phyloP scores from a whole-genome alignment of 2,888 invertebrate species.

The Mesorhabditis sp. region DNA sequence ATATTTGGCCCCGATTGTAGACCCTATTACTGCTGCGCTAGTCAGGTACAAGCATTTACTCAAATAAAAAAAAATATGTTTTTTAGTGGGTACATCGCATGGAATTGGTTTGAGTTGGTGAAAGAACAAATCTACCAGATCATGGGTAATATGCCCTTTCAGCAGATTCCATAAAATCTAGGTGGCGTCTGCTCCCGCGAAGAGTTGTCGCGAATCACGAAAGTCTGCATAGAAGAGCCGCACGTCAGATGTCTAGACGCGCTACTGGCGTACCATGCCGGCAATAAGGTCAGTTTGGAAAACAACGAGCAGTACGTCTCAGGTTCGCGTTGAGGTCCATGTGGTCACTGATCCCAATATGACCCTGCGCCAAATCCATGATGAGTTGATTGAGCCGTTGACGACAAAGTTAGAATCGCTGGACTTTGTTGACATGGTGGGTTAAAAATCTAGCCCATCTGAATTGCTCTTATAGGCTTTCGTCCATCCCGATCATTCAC shows the following conservation, averaged over 20 bases:
- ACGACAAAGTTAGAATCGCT: slow-evolving; percentile 60
- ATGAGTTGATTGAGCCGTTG: slow-evolving; percentile 49
- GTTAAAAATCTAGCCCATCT: neutral
- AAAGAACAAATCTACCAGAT: slow-evolving; percentile 25
- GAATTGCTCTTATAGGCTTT: neutral
- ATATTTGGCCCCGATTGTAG: slow-evolving; percentile 53
- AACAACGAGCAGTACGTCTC: neutral
- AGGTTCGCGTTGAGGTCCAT: slow-evolving; percentile 45
- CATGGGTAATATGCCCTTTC: slow-evolving; percentile 17
- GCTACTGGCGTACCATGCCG: slow-evolving; percentile 22
- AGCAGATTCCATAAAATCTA: slow-evolving; percentile 16
- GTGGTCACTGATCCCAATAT: slow-evolving; percentile 59
- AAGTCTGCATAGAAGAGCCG: slow-evolving; percentile 23
- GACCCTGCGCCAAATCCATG: slow-evolving; percentile 59
- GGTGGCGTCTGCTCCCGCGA: slow-evolving; percentile 18
- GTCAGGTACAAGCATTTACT: slow-evolving; percentile 17
- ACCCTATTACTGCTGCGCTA: slow-evolving; percentile 60
- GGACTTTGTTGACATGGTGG: slow-evolving; percentile 43
- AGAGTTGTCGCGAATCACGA: slow-evolving; percentile 21
- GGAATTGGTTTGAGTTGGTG: slow-evolving; percentile 24
- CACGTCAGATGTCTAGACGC: slow-evolving; percentile 56
- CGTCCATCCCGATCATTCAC: slow-evolving; percentile 1
- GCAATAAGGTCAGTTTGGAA: slow-evolving; percentile 54
- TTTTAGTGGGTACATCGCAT: slow-evolving; percentile 25
- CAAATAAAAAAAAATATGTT: neutral